Evolutionary conservation across 2,113 vertebrate genomes (phyloP).

Genomic region (Sprattus sprattus): DNA sequence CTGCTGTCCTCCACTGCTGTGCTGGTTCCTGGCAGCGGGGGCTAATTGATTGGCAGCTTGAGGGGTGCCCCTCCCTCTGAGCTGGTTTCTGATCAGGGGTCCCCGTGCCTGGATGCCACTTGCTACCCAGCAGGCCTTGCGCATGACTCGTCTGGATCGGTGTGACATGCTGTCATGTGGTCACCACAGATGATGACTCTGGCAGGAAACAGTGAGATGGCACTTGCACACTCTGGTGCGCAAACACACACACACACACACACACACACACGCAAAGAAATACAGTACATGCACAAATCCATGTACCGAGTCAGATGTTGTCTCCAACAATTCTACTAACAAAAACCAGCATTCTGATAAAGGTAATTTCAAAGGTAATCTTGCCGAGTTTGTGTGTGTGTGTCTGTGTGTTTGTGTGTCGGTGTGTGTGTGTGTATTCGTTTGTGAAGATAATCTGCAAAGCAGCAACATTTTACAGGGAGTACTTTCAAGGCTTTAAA

Average conservation of each 20-base stretch:
- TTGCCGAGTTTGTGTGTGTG: background rate
- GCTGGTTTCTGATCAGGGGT: background rate
- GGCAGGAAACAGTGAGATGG: background rate
- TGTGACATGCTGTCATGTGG: background rate
- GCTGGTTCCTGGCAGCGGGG: no score
- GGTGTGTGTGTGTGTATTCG: background rate
- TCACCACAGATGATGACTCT: background rate
- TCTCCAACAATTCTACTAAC: background rate
- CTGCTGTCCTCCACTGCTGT: no score
- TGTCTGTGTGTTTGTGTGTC: background rate
- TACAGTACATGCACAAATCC: background rate
- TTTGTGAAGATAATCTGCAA: background rate
- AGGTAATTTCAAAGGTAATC: no score
- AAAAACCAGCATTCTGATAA: background rate
- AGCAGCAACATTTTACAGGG: background rate
- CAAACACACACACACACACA: background rate
- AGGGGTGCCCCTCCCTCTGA: background rate
- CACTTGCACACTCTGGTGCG: background rate
- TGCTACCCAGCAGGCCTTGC: background rate
- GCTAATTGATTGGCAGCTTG: no score
- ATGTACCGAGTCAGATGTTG: background rate
- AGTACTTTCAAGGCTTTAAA: background rate
- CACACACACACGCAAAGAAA: background rate
- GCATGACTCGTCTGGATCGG: background rate
- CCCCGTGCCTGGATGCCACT: no score